Percentiles rank a stretch among this genome's conserved stretches.
Conservation (phyloP, 2,888 invertebrate genomes). For the Habroteleia sp. region DNA sequence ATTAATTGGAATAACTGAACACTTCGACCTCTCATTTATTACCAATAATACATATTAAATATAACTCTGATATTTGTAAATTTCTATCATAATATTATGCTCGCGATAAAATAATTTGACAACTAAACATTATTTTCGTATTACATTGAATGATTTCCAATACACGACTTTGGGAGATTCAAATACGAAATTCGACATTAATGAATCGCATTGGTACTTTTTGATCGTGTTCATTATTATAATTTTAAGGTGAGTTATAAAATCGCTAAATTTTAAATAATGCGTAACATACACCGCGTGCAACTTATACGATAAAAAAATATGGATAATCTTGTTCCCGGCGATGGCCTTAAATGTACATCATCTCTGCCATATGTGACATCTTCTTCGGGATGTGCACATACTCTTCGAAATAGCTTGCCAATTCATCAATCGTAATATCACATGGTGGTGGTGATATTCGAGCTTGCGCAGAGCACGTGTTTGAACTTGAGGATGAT, state of each 20-base stretch:
- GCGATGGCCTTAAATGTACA: constrained; percentile 90
- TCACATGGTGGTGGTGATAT: constrained; percentile 88
- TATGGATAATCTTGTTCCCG: constrained; percentile 21
- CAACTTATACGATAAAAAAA: constrained; percentile 55
- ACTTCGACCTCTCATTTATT: constrained; percentile 32
- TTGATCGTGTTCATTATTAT: background rate
- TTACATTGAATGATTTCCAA: no score
- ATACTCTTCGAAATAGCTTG: constrained; percentile 96
- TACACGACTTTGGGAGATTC: background rate
- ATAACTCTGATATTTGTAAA: constrained; percentile 14
- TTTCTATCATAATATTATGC: constrained; percentile 16
- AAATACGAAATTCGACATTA: background rate
- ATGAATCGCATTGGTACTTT: background rate
- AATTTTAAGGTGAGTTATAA: constrained; percentile 8
- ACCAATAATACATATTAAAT: constrained; percentile 33
- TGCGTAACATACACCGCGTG: constrained; percentile 11
- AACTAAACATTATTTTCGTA: background rate
- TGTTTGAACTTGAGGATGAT: constrained; percentile 75
- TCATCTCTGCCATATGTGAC: constrained; percentile 99
- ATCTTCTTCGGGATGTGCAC: constrained; percentile 98
- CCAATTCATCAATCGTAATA: constrained; percentile 95
- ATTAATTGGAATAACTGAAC: constrained; percentile 6
- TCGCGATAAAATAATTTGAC: background rate
- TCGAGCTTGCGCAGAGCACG: constrained; percentile 90
- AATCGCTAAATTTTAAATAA: constrained; percentile 21